Evolutionary conservation across 2,888 invertebrate species (phyloP).

Genomic region (Seira musarum): DNA sequence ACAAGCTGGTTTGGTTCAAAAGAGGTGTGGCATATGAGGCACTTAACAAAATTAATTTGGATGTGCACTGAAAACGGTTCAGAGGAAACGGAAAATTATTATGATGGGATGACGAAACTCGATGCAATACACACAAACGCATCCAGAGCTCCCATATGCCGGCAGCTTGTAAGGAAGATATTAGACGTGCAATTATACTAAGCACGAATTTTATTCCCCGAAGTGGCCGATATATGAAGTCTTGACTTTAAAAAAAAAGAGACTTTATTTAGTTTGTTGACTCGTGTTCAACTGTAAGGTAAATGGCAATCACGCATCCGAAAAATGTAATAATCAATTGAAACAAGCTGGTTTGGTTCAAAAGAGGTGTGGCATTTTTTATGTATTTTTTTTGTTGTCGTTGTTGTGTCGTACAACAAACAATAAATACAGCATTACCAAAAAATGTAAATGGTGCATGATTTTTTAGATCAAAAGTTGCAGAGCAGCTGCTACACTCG

Average conservation of each 20-base stretch:
- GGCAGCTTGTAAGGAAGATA: too few relatives aligned
- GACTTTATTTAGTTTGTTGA: neutral
- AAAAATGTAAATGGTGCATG: neutral
- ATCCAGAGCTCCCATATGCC: too few relatives aligned
- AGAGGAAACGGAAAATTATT: neutral
- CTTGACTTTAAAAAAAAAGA: too few relatives aligned
- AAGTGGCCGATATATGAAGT: too few relatives aligned
- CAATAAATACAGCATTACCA: neutral
- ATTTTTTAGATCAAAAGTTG: too few relatives aligned
- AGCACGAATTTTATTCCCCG: neutral
- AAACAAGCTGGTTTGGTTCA: neutral
- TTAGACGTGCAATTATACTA: neutral
- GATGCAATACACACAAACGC: too few relatives aligned
- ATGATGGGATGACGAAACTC: too few relatives aligned
- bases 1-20: neutral
- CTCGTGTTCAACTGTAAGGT: neutral
- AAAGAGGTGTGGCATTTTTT: neutral
- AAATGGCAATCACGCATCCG: neutral
- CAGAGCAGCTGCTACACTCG: conserved; percentile 29
- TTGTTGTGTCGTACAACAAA: neutral
- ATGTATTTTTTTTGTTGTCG: neutral
- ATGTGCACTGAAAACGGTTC: neutral
- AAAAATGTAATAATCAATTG: neutral
- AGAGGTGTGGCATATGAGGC: conserved; percentile 11
- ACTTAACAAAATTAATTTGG: conserved; percentile 53